Evolutionary conservation across 92 coral and sea anemone genomes (phyloP).

Genomic region (Umimayanthus chanpuru): DNA sequence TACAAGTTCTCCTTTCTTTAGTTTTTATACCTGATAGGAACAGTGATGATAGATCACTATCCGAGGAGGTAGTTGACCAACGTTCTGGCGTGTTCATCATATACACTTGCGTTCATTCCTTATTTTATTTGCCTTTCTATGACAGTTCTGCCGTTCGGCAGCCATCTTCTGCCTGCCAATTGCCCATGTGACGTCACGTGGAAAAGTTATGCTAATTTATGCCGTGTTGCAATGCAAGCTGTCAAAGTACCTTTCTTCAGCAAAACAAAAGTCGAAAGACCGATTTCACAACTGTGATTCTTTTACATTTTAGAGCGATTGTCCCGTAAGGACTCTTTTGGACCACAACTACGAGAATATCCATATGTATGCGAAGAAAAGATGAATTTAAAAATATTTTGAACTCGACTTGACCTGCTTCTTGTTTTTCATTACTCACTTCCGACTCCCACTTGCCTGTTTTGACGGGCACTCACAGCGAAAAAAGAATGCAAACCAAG

Average conservation of each 20-base stretch:
- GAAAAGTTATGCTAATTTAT: constrained; percentile 59
- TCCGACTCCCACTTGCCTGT: constrained; percentile 36
- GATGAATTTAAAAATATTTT: constrained; percentile 9
- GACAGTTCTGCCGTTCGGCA: constrained; percentile 86
- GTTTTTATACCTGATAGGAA: constrained; percentile 77
- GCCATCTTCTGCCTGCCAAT: constrained; percentile 71
- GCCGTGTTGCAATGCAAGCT: constrained; percentile 39
- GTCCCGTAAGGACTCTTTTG: background rate
- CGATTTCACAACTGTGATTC: background rate
- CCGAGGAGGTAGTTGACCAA: constrained; percentile 99
- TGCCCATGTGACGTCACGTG: constrained; percentile 92
- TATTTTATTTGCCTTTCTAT: constrained; percentile 88
- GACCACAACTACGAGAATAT: background rate
- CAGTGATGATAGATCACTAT: constrained; percentile 94
- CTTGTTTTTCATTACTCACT: constrained; percentile 39
- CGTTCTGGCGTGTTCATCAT: constrained; percentile 96
- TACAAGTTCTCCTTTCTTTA: constrained; percentile 5
- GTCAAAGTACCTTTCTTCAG: background rate
- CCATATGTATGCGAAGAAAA: background rate
- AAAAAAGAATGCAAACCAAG: background rate
- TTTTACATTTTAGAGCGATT: background rate
- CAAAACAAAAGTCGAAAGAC: constrained; percentile 3
- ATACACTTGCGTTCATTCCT: constrained; percentile 72
- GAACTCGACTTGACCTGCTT: background rate
- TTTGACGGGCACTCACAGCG: constrained; percentile 24